Base-by-base conservation (phyloP, 2,113 vertebrate genomes). In the Atractosteus spatula region DNA sequence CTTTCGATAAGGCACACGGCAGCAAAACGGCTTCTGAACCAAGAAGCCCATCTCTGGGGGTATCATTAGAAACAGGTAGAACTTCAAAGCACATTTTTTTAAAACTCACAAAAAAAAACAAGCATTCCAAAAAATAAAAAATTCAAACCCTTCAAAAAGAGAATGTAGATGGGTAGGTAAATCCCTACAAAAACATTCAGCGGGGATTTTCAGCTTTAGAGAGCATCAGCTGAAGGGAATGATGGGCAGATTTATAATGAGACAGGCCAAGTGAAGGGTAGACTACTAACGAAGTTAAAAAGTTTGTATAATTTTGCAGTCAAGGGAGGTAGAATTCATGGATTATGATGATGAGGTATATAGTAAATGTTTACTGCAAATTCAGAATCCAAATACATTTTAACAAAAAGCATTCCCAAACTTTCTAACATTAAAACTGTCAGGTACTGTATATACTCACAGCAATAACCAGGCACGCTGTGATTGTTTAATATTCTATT, bases 21-120 rank as follows among this genome's bases (percentile, higher is more conserved):
- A 45, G 17, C 44, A 73, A 61, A 54, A 74, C 72, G 51, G 66
- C 43, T 61, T 41, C 12, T 73, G 61, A 79, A 76, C 17, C 71
- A 54, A 77, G 70, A 56, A 62, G 57, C 72, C 57, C 16, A 62
- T 77, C 81, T 76, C 77, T 47, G 66, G 77, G 73, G 81, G 79
- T 51, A 78, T 77, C 73, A 80, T 77, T 80, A 80, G 66, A 72
- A 67, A 66, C 68, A 76, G 80, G 74, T 77, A 79, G 55, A 43
- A 80, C 76, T 77, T 79, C 73, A 75, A 73, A 70, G 44, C 51
- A 68, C 42, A 55, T 7, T 44, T n/a, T 41, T 42, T 47, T 10
- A 74, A 68, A 74, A 70, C 69, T 17, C 74, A 77, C 71, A 73
- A 73, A 79, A 66, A 79, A 12, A 14, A 74, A 74, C 42, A 65